Percentiles rank a stretch among this genome's conserved stretches.
These are phyloP conservation scores for Lates japonicus DNA, from an alignment of 2,797 vertebrate genomes.

Conservation along the genomic window DNA sequence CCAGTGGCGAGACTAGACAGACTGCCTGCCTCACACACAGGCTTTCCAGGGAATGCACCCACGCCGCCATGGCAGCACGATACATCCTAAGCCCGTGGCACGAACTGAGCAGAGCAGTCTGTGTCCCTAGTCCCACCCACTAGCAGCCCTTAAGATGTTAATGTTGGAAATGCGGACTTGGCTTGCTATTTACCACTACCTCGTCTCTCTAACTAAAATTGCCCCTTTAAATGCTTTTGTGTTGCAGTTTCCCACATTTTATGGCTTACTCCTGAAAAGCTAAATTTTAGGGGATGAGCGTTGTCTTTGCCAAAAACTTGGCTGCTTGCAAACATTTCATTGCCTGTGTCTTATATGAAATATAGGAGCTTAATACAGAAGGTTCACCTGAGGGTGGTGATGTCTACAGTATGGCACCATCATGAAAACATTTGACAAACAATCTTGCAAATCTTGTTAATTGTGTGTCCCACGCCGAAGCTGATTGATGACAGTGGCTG, in stretches of 20 bases:
- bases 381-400: slow-evolving; percentile 65
- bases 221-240: slow-evolving; percentile 57
- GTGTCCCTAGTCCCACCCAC: slow-evolving; percentile 37
- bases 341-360: not conserved
- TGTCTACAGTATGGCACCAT: slow-evolving; percentile 45
- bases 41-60: too few relatives aligned
- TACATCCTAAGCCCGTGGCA: slow-evolving; percentile 52
- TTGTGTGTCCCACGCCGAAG: slow-evolving; percentile 50
- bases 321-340: slow-evolving; percentile 19
- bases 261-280: slow-evolving; percentile 43
- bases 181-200: slow-evolving; percentile 49
- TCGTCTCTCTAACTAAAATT: slow-evolving; percentile 55
- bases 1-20: too few relatives aligned
- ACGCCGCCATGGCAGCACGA: slow-evolving; percentile 63
- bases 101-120: slow-evolving; percentile 56
- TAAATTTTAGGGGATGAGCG: slow-evolving; percentile 13
- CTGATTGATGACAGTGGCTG: slow-evolving; percentile 52
- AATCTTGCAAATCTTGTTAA: slow-evolving; percentile 60
- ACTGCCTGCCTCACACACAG: too few relatives aligned
- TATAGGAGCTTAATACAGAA: slow-evolving; percentile 38
- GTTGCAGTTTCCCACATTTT: slow-evolving; percentile 65
- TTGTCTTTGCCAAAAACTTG: slow-evolving; percentile 16
- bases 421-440: slow-evolving; percentile 61
- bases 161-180: slow-evolving; percentile 52
- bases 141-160: slow-evolving; percentile 51